Evolutionary conservation across 2,113 vertebrate species (phyloP), one percentile per base, ranked within the genome.

Genomic region (Rissa tridactyla): DNA sequence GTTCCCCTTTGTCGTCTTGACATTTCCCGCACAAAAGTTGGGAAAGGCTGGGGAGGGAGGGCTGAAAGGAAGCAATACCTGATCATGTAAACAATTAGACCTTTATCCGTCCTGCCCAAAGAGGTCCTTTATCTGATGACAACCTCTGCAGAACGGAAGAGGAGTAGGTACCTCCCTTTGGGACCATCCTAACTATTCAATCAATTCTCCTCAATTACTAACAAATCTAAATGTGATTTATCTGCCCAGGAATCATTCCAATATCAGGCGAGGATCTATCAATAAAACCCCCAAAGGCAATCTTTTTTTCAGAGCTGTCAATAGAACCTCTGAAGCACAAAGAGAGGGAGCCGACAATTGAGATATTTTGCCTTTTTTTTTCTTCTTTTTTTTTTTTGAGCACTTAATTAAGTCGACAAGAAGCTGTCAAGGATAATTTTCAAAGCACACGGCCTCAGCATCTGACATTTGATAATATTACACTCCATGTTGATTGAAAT

Each of bases 381-480:
- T 95, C 97, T 96, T 96, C 11, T 90, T 96, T 96, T 80, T 95
- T 97, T 98, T 99, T 98, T 98, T 98, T 98, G 92, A 98, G 98
- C 98, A 99, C 98, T 99, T 99, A 99, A 99, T 99, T 99, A 99
- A 99, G 98, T 99, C 98, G 98, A 98, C 98, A 98, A 99, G 99
- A 99, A 99, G 98, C 99, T 99, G 99, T 99, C 99, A 99, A 98
- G 99, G 99, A 99, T 99, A 98, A 99, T 99, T 99, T 99, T 99
- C 98, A 97, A 98, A 99, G 99, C 98, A 97, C 98, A 98, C 97
- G 97, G 98, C 98, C 98, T 98, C 98, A 96, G 98, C 98, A 98
- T 98, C 99, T 99, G 99, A 99, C 99, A 99, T 99, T 99, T 99
- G 99, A 99, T 99, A 99, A 99, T 99, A 99, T 99, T 99, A 99